Percentiles rank a stretch among this genome's conserved stretches.
phyloP scores from a whole-genome alignment of 2,888 invertebrate species.

The Calameuta pallipes region DNA sequence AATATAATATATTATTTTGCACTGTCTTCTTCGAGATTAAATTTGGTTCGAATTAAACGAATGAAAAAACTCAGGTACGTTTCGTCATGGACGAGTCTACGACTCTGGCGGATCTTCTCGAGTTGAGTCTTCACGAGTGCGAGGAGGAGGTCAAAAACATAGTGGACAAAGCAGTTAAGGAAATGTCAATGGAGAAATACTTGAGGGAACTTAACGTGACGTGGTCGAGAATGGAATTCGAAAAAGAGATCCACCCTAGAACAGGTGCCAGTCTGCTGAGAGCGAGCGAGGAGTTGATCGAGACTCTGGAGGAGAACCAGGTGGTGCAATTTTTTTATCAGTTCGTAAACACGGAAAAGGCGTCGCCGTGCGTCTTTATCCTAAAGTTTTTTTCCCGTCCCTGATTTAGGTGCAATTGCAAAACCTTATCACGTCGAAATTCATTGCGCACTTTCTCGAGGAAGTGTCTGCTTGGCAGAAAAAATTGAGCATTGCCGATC shows the following conservation, averaged over 20 bases:
- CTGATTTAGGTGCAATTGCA: constrained; percentile 84
- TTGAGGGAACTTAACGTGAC: constrained; percentile 89
- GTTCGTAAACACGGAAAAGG: not conserved
- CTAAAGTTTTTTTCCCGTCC: not conserved
- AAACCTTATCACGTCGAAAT: constrained; percentile 96
- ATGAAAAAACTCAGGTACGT: constrained; percentile 74
- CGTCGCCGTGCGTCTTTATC: not conserved
- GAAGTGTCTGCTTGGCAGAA: constrained; percentile 96
- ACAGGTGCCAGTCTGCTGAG: constrained; percentile 88
- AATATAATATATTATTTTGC: not conserved
- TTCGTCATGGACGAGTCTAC: constrained; percentile 95
- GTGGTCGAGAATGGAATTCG: constrained; percentile 94
- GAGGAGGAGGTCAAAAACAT: constrained; percentile 98
- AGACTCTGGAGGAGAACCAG: constrained; percentile 98
- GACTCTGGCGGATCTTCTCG: constrained; percentile 90
- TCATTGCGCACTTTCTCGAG: constrained; percentile 93
- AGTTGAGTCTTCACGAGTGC: constrained; percentile 93
- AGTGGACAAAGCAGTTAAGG: constrained; percentile 97
- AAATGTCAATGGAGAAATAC: constrained; percentile 98
- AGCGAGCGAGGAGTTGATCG: constrained; percentile 95
- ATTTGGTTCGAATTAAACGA: not conserved
- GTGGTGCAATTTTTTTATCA: constrained; percentile 61
- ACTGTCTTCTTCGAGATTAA: not conserved
- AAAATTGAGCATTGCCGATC: constrained; percentile 91
- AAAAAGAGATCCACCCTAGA: constrained; percentile 87